These are phyloP conservation scores for Amblyjoppa fuscipennis DNA, from an alignment of 2,888 invertebrate species.

Conservation along the genomic window DNA sequence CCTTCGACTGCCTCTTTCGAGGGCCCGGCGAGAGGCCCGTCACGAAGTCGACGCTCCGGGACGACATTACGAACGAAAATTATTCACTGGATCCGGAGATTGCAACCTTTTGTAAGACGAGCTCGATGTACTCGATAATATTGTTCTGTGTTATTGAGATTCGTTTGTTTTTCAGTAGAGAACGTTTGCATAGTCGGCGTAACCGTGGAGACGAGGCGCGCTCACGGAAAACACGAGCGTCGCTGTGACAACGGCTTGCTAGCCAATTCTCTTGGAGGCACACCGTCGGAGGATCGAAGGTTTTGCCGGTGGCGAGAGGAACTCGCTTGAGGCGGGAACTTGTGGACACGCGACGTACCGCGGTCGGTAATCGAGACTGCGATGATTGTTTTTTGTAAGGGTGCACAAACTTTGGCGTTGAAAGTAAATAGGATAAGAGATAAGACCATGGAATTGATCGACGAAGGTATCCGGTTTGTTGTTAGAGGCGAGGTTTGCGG, in stretches of 20 bases:
- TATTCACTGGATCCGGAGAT: background rate
- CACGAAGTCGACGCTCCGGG: slow-evolving; percentile 71
- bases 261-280: background rate
- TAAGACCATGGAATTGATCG: background rate
- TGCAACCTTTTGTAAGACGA: background rate
- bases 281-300: background rate
- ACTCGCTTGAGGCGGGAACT: background rate
- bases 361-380: background rate
- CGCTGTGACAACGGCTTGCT: slow-evolving; percentile 42
- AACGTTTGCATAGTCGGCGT: slow-evolving; percentile 12
- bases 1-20: slow-evolving; percentile 62
- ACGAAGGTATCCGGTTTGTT: no score
- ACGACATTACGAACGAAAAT: slow-evolving; percentile 40
- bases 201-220: slow-evolving; percentile 49
- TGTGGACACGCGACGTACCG: background rate
- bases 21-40: slow-evolving; percentile 59
- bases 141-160: background rate
- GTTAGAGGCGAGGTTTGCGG: no score
- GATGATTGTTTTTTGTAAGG: no score
- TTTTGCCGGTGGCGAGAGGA: background rate
- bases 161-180: background rate
- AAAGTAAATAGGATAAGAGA: background rate
- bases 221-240: slow-evolving; percentile 19
- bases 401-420: no score
- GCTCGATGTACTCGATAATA: background rate